Evolutionary conservation across 2,797 vertebrate genomes (phyloP), one percentile per base, ranked within the genome.

Genomic region (Silurus lanzhouensis): DNA sequence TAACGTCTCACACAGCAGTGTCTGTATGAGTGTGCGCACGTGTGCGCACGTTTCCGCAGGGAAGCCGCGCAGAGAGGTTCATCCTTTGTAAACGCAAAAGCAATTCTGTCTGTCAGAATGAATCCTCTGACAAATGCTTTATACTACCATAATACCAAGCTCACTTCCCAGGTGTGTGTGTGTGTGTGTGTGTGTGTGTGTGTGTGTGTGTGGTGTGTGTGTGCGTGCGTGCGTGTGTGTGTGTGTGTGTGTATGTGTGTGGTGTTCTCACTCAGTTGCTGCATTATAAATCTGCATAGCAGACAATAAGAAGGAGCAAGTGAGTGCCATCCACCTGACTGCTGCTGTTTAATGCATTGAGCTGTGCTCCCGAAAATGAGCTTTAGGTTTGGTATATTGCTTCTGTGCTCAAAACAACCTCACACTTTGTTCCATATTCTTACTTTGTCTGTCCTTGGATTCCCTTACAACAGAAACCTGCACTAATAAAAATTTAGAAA

Each of bases 41-140:
- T 81, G 71, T 77, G 52, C 85, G 76, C 61, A 84, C 70, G 55
- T 60, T 22, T 63, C 85, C 68, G 68, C 86, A 80, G 85, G 58
- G 82, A 80, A 76, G 84, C 48, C 60, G 17, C 22, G 64, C 44
- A 82, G 38, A 82, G 85, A 90, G 85, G 88, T 88, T 87, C 84
- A 89, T 89, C 83, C 81, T 87, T 87, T 87, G 89, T 87, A 87
- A 92, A 92, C 89, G 91, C 88, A 88, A 91, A 94, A 92, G 79
- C 91, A 90, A 92, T 92, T 92, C 89, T 60, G 58, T 87, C 90
- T 89, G 91, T 91, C 92, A 88, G 84, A 85, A 86, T 83, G 90
- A 91, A 94, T 92, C 84, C 83, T 88, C 90, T 86, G 83, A 77
- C 77, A 91, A 85, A 89, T 90, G 88, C 89, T 92, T 90, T 75